Percentiles rank a stretch among this genome's conserved stretches.
Conservation (phyloP, 2,113 vertebrate species). For the Sapayoa aenigma region DNA sequence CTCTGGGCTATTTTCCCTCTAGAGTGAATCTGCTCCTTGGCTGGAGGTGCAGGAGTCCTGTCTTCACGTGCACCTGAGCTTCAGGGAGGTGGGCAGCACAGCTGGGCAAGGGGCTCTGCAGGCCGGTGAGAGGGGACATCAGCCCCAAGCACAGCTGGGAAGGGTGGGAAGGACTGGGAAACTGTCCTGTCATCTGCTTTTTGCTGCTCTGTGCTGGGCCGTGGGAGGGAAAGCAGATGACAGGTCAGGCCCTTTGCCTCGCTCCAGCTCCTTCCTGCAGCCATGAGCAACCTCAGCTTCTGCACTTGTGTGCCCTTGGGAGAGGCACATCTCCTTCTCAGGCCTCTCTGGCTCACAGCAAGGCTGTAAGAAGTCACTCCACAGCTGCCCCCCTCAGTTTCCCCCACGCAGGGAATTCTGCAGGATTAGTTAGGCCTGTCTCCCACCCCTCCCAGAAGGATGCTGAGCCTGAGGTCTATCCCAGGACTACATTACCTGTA, state of each 20-base stretch:
- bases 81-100: neutral
- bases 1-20: neutral
- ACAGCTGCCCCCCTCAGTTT: neutral
- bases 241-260: neutral
- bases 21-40: neutral
- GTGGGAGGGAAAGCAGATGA: neutral
- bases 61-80: neutral
- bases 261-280: neutral
- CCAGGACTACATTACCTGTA: neutral
- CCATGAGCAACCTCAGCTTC: neutral
- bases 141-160: rapidly evolving
- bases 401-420: neutral
- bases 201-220: neutral
- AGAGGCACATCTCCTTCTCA: neutral
- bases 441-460: neutral
- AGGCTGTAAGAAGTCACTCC: neutral
- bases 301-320: neutral
- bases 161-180: neutral
- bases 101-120: neutral
- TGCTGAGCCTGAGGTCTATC: neutral
- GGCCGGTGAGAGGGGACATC: neutral
- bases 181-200: neutral
- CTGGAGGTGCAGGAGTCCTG: neutral
- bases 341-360: neutral
- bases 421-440: neutral